phyloP scores from a whole-genome alignment of 2,888 invertebrate genomes.

The Sepiola atlantica region DNA sequence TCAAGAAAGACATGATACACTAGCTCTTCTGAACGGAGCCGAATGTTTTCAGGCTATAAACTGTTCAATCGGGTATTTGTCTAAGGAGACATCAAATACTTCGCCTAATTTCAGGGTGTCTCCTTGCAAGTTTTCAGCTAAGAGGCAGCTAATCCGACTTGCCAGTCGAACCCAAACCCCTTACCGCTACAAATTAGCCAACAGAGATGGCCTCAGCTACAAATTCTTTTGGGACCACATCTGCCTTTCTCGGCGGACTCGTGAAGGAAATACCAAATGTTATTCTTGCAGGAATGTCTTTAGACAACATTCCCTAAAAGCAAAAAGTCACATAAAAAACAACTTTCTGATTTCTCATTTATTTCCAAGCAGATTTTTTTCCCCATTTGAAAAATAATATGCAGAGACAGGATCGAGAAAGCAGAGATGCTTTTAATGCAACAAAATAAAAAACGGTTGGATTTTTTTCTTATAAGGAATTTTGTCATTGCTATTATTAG shows the following conservation, averaged over 20 bases:
- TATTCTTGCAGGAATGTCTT: slow-evolving; percentile 21
- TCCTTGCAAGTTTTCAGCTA: slow-evolving; percentile 16
- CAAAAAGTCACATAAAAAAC: neutral
- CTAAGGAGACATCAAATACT: slow-evolving; percentile 19
- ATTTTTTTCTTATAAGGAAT: too few relatives aligned
- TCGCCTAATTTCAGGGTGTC: slow-evolving; percentile 9
- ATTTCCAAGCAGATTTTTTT: neutral
- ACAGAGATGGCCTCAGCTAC: neutral
- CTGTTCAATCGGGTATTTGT: slow-evolving; percentile 19
- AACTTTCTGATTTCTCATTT: neutral
- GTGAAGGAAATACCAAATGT: slow-evolving; percentile 32
- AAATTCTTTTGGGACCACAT: slow-evolving; percentile 10
- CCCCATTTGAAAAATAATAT: neutral
- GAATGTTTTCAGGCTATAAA: neutral
- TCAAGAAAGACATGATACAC: slow-evolving; percentile 21
- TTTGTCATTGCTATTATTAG: too few relatives aligned
- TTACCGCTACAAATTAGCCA: neutral
- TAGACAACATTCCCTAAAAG: neutral
- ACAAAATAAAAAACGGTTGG: too few relatives aligned
- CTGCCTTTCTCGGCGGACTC: slow-evolving; percentile 6
- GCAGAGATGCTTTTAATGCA: neutral
- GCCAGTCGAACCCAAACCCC: neutral
- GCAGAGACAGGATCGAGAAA: neutral
- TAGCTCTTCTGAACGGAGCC: neutral
- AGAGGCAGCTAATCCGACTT: neutral